These are phyloP conservation scores for Chloropsis cyanopogon DNA, from an alignment of 2,113 vertebrate species.

Conservation along the genomic window DNA sequence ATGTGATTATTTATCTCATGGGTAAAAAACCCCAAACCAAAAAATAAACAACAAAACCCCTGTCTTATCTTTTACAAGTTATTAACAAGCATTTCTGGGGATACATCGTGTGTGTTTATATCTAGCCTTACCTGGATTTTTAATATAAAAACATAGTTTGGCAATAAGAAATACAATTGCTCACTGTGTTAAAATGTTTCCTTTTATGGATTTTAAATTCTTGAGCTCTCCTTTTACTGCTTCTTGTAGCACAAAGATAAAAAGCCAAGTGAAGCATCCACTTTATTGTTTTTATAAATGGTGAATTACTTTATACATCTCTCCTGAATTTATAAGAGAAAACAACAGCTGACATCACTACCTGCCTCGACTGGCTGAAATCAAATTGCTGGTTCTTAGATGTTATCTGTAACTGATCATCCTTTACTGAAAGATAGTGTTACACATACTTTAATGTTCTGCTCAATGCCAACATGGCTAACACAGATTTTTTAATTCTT, in stretches of 20 bases:
- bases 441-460: background rate
- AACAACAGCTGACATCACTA: background rate
- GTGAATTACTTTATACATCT: background rate
- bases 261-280: background rate
- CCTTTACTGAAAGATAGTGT: background rate
- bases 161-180: background rate
- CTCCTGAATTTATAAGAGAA: background rate
- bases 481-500: background rate
- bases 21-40: background rate
- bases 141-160: background rate
- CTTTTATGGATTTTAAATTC: background rate
- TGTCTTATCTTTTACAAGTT: background rate
- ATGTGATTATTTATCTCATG: background rate
- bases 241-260: background rate
- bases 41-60: accelerated
- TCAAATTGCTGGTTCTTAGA: background rate
- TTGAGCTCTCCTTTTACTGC: background rate
- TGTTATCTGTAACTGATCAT: background rate
- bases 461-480: background rate
- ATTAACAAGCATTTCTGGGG: background rate
- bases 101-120: background rate
- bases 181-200: background rate
- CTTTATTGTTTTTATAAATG: background rate
- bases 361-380: background rate
- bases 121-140: background rate